Evolutionary conservation across 2,888 invertebrate species (phyloP).

Genomic region (Antheraea yamamai): DNA sequence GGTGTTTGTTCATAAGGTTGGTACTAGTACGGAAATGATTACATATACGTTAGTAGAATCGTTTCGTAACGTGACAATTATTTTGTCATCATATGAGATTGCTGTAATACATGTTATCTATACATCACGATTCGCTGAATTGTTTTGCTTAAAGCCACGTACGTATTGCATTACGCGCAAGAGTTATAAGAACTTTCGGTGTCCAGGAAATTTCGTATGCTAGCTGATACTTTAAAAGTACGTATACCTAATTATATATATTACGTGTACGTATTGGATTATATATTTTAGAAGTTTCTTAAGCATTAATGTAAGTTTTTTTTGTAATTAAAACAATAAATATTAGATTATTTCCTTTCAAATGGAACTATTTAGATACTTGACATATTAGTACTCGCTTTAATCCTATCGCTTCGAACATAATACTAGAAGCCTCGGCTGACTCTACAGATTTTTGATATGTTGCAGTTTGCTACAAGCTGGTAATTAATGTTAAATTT

Average conservation of each 20-base stretch:
- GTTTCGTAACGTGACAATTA: background rate
- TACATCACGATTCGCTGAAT: background rate
- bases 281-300: background rate
- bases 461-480: no score
- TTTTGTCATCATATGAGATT: conserved; percentile 1
- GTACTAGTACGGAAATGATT: background rate
- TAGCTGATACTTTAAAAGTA: background rate
- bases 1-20: background rate
- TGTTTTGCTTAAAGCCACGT: background rate
- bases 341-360: background rate
- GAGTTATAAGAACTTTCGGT: background rate
- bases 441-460: no score
- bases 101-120: background rate
- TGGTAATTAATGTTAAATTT: no score
- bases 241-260: background rate
- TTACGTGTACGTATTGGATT: background rate
- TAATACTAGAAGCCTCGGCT: background rate
- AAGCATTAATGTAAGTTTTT: background rate
- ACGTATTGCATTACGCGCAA: background rate
- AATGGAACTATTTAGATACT: background rate
- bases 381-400: background rate
- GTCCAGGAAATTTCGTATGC: background rate
- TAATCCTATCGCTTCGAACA: background rate
- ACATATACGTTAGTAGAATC: background rate
- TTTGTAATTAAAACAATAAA: background rate